Evolutionary conservation across 1,140 invertebrate genomes (phyloP).

Genomic region (Diachasmimorpha longicaudata): DNA sequence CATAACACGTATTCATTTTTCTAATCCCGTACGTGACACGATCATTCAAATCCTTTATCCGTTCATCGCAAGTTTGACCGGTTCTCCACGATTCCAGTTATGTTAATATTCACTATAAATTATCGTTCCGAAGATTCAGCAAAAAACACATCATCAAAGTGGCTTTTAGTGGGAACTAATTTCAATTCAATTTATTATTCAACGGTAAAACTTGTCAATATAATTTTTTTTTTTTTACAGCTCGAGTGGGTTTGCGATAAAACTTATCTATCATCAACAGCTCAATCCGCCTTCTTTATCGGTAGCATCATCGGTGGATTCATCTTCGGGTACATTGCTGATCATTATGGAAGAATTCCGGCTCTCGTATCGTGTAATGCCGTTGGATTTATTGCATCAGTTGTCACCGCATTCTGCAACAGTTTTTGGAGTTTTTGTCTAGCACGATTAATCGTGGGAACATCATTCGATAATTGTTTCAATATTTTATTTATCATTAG

Average conservation of each 20-base stretch:
- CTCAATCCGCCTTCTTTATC: constrained; percentile 73
- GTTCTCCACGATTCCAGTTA: too few species aligned
- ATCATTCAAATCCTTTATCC: too few species aligned
- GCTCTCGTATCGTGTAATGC: constrained; percentile 73
- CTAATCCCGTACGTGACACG: too few species aligned
- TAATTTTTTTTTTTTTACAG: constrained; percentile 53
- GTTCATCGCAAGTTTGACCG: too few species aligned
- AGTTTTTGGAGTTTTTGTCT: constrained; percentile 78
- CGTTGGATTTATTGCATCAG: constrained; percentile 78
- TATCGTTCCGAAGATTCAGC: too few species aligned
- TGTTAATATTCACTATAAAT: too few species aligned
- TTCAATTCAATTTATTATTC: too few species aligned
- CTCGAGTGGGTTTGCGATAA: constrained; percentile 85
- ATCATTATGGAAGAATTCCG: constrained; percentile 63
- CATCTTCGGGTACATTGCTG: constrained; percentile 63
- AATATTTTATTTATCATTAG: constrained; percentile 91
- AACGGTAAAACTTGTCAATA: too few species aligned
- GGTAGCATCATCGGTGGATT: constrained; percentile 63
- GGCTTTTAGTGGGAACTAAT: too few species aligned
- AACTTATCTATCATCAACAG: constrained; percentile 73
- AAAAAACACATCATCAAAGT: too few species aligned
- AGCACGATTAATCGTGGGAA: constrained; percentile 81
- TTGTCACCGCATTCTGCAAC: constrained; percentile 75
- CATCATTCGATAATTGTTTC: constrained; percentile 89
- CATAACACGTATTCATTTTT: too few species aligned